Conservation (phyloP, 2,888 invertebrate species). For the Drosophila hamatofila region DNA sequence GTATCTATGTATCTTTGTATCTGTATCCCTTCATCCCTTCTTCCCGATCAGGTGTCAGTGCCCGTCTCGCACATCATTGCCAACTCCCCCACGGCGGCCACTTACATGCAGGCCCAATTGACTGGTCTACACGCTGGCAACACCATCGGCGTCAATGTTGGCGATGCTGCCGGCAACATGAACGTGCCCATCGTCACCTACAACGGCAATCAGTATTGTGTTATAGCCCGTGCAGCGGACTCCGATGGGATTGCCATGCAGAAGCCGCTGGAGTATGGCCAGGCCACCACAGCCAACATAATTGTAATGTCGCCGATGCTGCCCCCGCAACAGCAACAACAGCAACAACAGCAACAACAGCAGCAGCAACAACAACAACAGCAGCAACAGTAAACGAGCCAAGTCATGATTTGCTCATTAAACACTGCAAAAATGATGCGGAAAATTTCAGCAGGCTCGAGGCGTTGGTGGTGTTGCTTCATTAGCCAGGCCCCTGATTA, state of each 20-base stretch:
- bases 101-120: constrained; percentile 82
- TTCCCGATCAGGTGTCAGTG: constrained; percentile 79
- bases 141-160: constrained; percentile 37
- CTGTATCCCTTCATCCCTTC: constrained; percentile 55
- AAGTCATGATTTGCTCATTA: constrained; percentile 40
- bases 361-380: constrained; percentile 38
- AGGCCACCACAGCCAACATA: constrained; percentile 71
- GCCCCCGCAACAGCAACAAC: constrained; percentile 57
- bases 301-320: constrained; percentile 83
- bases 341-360: constrained; percentile 13
- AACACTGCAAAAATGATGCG: constrained; percentile 39
- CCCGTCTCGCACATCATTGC: constrained; percentile 83
- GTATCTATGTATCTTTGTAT: constrained; percentile 33
- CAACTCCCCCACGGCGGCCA: constrained; percentile 83
- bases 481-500: constrained; percentile 21
- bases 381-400: constrained; percentile 22
- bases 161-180: constrained; percentile 46
- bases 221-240: constrained; percentile 81
- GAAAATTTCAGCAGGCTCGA: constrained; percentile 35
- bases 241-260: constrained; percentile 74
- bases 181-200: constrained; percentile 82
- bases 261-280: constrained; percentile 72
- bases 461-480: constrained; percentile 23
- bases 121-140: constrained; percentile 65
- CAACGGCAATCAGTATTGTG: constrained; percentile 83